Percentiles rank a stretch among this genome's conserved stretches.
Conservation (phyloP, 2,888 invertebrate genomes). For the Cremastinae sp. region DNA sequence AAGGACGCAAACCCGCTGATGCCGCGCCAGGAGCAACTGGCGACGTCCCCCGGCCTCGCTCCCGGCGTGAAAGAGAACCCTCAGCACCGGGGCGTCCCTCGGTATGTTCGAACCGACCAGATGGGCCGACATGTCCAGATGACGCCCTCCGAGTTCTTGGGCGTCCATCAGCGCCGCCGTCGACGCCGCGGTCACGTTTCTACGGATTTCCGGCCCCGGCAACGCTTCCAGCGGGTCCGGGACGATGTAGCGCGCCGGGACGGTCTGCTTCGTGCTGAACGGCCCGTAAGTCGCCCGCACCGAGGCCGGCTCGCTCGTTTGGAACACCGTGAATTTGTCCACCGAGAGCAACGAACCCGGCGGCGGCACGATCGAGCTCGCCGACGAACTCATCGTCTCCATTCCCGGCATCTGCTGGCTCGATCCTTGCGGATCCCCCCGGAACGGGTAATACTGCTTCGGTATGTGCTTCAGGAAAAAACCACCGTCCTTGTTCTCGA, state of each 20-base stretch:
- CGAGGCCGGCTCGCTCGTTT: constrained; percentile 94
- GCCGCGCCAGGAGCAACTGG: constrained; percentile 83
- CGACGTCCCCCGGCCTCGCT: constrained; percentile 91
- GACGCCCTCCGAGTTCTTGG: constrained; percentile 86
- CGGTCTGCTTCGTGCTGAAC: constrained; percentile 96
- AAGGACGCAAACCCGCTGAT: constrained; percentile 90
- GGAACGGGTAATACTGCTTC: constrained; percentile 84
- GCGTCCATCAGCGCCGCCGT: constrained; percentile 83
- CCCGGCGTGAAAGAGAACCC: constrained; percentile 96
- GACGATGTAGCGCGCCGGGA: constrained; percentile 93
- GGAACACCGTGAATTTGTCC: constrained; percentile 95
- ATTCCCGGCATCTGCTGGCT: constrained; percentile 47
- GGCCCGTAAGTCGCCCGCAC: constrained; percentile 96
- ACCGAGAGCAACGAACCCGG: constrained; percentile 89
- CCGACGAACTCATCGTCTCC: constrained; percentile 68
- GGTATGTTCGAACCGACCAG: constrained; percentile 93
- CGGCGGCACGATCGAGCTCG: constrained; percentile 80
- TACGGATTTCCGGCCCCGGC: constrained; percentile 77
- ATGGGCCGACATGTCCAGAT: constrained; percentile 95
- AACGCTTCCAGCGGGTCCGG: constrained; percentile 89
- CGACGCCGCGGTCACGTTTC: constrained; percentile 73
- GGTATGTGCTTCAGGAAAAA: constrained; percentile 93
- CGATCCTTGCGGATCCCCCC: constrained; percentile 69
- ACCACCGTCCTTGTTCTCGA: constrained; percentile 95
- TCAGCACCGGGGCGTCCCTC: constrained; percentile 93